A percentile compares a stretch with the other conserved stretches of the same genome.
These are phyloP conservation scores for Lithophane semibrunnea DNA, from an alignment of 2,888 invertebrate species.

Conservation along the genomic window DNA sequence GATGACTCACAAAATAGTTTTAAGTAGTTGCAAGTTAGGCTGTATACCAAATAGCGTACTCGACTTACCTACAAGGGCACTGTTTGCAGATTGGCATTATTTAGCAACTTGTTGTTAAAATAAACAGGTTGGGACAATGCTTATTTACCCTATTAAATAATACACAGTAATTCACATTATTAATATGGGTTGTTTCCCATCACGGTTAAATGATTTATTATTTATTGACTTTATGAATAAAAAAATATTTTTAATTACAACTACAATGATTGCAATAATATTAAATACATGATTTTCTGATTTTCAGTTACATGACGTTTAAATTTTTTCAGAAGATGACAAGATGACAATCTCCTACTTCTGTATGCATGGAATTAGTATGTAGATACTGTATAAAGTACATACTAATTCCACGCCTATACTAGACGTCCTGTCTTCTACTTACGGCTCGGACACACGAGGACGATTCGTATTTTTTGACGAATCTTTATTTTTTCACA, in stretches of 20 bases:
- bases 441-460: no score
- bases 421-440: no score
- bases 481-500: no score
- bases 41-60: not conserved
- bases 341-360: no score
- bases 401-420: not conserved
- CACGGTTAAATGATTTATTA: not conserved
- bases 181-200: not conserved
- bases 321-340: not conserved
- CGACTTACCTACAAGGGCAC: not conserved
- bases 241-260: constrained; percentile 7
- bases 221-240: not conserved
- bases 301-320: constrained; percentile 9
- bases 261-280: not conserved
- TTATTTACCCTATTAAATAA: not conserved
- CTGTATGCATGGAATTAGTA: no score
- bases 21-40: no score
- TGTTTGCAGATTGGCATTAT: not conserved
- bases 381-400: not conserved
- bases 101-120: no score
- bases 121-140: not conserved
- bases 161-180: not conserved
- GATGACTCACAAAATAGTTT: no score
- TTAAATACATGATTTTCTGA: not conserved
- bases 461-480: no score